These are phyloP conservation scores for Synanthedon andrenaeformis DNA, from an alignment of 2,888 invertebrate species.

Conservation along the genomic window DNA sequence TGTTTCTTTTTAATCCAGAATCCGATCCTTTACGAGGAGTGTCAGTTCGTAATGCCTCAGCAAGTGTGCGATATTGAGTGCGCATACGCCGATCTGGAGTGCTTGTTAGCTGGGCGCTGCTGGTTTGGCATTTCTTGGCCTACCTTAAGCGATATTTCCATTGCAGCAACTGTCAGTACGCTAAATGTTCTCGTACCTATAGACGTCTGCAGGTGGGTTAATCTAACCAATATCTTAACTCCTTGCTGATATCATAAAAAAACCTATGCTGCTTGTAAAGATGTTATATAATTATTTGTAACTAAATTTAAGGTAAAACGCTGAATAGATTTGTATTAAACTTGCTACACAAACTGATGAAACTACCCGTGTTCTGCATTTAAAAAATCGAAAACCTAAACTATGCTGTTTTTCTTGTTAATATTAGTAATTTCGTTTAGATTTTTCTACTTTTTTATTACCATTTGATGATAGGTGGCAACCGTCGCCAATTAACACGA, in stretches of 20 bases:
- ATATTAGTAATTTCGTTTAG: too few species aligned
- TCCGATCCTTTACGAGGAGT: slow-evolving; percentile 41
- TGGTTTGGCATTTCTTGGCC: slow-evolving; percentile 35
- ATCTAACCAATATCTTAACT: neutral
- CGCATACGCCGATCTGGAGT: slow-evolving; percentile 34
- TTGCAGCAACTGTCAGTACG: slow-evolving; percentile 40
- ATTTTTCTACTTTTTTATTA: too few species aligned
- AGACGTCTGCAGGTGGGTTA: slow-evolving; percentile 25
- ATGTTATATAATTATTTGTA: too few species aligned
- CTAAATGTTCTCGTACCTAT: slow-evolving; percentile 37
- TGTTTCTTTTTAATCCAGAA: slow-evolving; percentile 18
- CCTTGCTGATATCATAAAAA: neutral
- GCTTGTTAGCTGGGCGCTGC: slow-evolving; percentile 21
- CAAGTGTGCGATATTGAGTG: slow-evolving; percentile 31
- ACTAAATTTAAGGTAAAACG: too few species aligned
- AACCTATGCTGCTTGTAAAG: too few species aligned
- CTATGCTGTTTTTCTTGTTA: too few species aligned
- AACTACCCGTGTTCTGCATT: too few species aligned
- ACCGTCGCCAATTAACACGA: too few species aligned
- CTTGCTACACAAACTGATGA: too few species aligned
- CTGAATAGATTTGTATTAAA: too few species aligned
- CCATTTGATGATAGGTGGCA: too few species aligned
- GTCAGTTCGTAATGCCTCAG: slow-evolving; percentile 36
- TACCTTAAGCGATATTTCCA: slow-evolving; percentile 34
- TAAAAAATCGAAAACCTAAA: too few species aligned